Evolutionary conservation across 2,888 invertebrate genomes (phyloP).

Genomic region (Cataglyphis rosenhaueri): DNA sequence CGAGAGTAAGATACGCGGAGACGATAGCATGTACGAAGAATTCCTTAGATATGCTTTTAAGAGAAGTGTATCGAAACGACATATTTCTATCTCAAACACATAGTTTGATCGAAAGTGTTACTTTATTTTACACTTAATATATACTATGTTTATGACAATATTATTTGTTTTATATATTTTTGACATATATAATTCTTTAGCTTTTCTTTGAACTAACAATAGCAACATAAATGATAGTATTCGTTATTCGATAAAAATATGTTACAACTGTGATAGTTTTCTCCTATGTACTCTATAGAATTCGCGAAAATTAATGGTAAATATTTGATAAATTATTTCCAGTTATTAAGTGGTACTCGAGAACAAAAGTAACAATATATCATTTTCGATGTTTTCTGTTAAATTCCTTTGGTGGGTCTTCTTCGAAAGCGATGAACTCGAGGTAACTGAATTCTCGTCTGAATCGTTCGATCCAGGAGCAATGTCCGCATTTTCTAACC

Average conservation of each 20-base stretch:
- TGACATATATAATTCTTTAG: not conserved
- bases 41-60: conserved; percentile 10
- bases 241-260: not conserved
- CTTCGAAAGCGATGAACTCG: not conserved
- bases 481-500: conserved; percentile 50
- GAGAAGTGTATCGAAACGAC: conserved; percentile 1
- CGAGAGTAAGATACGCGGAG: conserved; percentile 28
- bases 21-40: conserved; percentile 24
- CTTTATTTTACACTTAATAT: not conserved
- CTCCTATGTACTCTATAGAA: not conserved
- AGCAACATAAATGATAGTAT: not conserved
- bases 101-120: not conserved
- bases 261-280: not conserved
- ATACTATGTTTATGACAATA: not conserved
- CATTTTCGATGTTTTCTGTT: not conserved
- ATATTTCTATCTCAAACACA: not conserved
- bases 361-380: not conserved
- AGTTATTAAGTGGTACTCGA: not conserved
- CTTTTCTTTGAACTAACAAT: not conserved
- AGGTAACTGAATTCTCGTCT: conserved; percentile 38
- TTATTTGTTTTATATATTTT: conserved; percentile 1
- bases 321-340: conserved; percentile 2
- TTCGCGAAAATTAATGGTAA: not conserved
- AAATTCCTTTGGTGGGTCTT: not conserved
- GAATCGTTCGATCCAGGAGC: conserved; percentile 42